Base-by-base conservation (phyloP, 2,113 vertebrate species). In the Hippocampus guttulatus region DNA sequence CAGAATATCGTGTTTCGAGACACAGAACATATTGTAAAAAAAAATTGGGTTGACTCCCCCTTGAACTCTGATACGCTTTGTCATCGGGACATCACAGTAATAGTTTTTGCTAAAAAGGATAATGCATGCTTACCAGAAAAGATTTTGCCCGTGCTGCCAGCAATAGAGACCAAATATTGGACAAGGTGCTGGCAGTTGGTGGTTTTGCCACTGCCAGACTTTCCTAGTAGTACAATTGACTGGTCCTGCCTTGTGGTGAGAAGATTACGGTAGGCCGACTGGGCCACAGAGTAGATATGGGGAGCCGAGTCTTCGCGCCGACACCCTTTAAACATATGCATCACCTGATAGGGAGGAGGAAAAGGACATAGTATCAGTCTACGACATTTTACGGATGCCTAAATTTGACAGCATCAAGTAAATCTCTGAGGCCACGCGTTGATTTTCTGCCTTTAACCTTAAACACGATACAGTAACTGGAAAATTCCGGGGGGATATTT, bases 321-420 rank as follows among this genome's bases (percentile, higher is more conserved):
- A 73, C 95, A 97, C 27, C 96, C 96, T 84, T 98, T 99, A 89
- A 99, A 99, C 97, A 99, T 99, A 91, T 98, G 96, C 95, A 98
- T 98, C 80, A 98, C 97, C 96, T 99, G 83, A 23, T 5, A 0
- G 61, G 47, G 49, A 14, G 5, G 1, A 27, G 47, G 21, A 40
- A 41, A 23, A 33, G 14, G 16, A 61, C 25, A 18, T 60, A 33
- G 58, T 9, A 33, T 25, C 23, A 16, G 23, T 45, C 1, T 60
- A 30, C 3, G 55, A 58, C 5, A 30, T 54, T 54, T 54, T n/a
- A 9, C 2, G 21, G 52, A 0, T 54, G 52, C 21, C 52, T 54
- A 54, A 54, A 54, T 54, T 54, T n/a, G 51, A 52, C 51, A 52
- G 18, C 18, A 52, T 5, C 20, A 7, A 52, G 51, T 21, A 52